Evolutionary conservation across 1,140 invertebrate species (phyloP), one percentile per base, ranked within the genome.

Genomic region (Brachionus angularis): DNA sequence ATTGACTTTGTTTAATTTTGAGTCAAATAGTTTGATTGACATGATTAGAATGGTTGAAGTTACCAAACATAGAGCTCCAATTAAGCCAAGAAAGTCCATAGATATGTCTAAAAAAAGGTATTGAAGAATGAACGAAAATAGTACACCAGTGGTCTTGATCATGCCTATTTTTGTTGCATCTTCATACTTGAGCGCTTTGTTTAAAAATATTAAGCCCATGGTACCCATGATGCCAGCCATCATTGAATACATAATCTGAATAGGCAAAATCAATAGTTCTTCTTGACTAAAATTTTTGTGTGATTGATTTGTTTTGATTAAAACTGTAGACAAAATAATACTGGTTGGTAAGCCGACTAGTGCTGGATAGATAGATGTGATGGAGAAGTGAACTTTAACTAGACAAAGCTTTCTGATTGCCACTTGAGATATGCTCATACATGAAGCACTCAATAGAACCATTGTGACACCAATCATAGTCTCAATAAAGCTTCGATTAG

Each of bases 131-230:
- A 67, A 67, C 12, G 62, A 67, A 34, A 67, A 67, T 21, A 67
- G 36, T 21, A 67, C 62, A 50, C 62, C 36, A 34, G 46, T 31
- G 18, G 29, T 67, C 46, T 50, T 67, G n/a, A 67, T 42, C 62
- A 67, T 67, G 8, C 62, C 62, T 34, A 67, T 67, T 34, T 67
- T 67, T 18, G 62, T 67, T 18, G 62, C 62, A 34, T 67, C 62
- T 29, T 67, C 62, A 50, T 67, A 46, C 31, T 67, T 29, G 10
- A 67, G 29, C 23, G 62, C 62, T 27, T 18, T 31, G 23, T 67
- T 46, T 29, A 67, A 21, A n/a, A 67, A 67, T 2, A 67, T 46
- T 18, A 67, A 16, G 18, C 62, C 62, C 21, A 67, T 31, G 18
- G 62, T 67, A n/a, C 62, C 62, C 27, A 67, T 33, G 10, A 67